Conservation (phyloP, 2,888 invertebrate genomes). For the Dryobota labecula region DNA sequence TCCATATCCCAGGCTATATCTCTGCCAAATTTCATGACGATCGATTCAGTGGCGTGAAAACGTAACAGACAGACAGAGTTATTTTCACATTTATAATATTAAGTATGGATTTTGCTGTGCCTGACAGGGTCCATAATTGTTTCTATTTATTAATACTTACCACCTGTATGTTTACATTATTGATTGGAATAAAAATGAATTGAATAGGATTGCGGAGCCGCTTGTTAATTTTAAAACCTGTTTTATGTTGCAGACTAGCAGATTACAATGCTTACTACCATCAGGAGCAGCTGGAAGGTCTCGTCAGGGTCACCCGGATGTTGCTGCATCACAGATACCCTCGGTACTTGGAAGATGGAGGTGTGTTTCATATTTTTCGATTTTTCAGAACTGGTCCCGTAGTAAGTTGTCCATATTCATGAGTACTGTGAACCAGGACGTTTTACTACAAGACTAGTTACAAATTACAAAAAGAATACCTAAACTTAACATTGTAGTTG, state of each 20-base stretch:
- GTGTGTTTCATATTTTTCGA: slow-evolving; percentile 71
- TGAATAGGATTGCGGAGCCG: background rate
- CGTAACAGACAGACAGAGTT: too few relatives aligned
- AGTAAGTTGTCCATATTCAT: background rate
- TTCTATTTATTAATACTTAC: too few relatives aligned
- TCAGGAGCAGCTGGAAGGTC: slow-evolving; percentile 96
- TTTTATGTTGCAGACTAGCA: slow-evolving; percentile 91
- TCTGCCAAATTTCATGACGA: too few relatives aligned
- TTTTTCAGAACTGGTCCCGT: background rate
- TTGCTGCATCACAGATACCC: slow-evolving; percentile 95
- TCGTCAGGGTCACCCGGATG: slow-evolving; percentile 95
- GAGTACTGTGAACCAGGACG: background rate
- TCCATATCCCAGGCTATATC: too few relatives aligned
- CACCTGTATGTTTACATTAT: too few relatives aligned
- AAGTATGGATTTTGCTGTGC: too few relatives aligned
- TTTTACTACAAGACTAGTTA: background rate
- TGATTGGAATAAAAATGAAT: too few relatives aligned
- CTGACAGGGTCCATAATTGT: too few relatives aligned
- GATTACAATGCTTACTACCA: slow-evolving; percentile 97
- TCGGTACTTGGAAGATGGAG: slow-evolving; percentile 95
- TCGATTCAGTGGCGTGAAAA: too few relatives aligned
- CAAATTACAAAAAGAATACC: background rate
- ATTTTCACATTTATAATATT: too few relatives aligned
- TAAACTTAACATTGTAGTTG: too few relatives aligned
- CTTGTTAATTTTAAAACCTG: background rate